Evolutionary conservation across 2,888 invertebrate species (phyloP), one percentile per base, ranked within the genome.

Genomic region (Gandaritis pyraliata): DNA sequence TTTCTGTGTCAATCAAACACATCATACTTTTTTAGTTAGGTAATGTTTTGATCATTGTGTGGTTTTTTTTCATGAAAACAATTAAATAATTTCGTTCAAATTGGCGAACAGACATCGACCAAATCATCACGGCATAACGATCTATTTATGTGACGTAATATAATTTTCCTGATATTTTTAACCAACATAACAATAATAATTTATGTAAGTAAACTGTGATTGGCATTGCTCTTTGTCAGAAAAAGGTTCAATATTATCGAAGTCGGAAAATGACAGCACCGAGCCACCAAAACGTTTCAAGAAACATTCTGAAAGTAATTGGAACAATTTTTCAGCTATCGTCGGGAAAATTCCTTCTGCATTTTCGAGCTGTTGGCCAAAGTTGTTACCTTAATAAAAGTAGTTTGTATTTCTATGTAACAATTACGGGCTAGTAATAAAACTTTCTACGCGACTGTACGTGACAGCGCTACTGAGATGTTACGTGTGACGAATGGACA

Each of bases 401-500:
- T 74, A 76, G 75, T 75, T 78, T 72, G 67, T 78, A 77, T 76
- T 78, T 74, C 72, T 74, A 76, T 77, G 80, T 80, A 73, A 82
- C 85, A 88, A 87, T 87, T 87, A 87, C 84, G 76, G 70, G 64
- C 66, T 71, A 77, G 82, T 81, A 84, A 87, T 87, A 87, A 86
- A 87, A 88, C 81, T 86, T 83, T 82, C 75, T 76, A 77, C 79
- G 77, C 76, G 74, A 76, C 73, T 55, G 71, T 78, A 88, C 88
- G 88, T 89, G 88, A 82, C 76, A 63, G 66, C 74, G 86, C 79
- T 83, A 83, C 81, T 72, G 78, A 86, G 80, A 80, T 76, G 77
- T 75, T 83, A 88, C 89, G 87, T 87, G 88, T 85, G 83, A 85
- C 78, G 88, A 87, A 88, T 88, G 77, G 81, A 79, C 77, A 83